Evolutionary conservation across 1,140 invertebrate species (phyloP), one percentile per base, ranked within the genome.

Genomic region (Mamestra configurata): DNA sequence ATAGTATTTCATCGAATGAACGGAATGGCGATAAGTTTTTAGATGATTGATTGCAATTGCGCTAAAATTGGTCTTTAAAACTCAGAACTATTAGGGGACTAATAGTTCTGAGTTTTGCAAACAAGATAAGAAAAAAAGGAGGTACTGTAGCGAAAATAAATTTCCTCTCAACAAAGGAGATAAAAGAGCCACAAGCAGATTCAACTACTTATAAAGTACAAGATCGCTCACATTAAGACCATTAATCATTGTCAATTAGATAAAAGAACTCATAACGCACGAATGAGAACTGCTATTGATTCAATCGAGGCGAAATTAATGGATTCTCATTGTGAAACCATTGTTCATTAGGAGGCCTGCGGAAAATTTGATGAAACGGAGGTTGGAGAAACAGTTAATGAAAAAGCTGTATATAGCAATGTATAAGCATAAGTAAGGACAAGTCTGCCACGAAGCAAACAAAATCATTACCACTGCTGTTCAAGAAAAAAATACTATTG

Each of bases 161-260:
- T 70, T 64, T 10, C 5, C 66, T 22, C 22, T 22, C 8, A 66
- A 68, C 20, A 70, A 70, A 70, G 20, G 11, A 70, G 0, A 7
- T 70, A 11, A 57, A 73, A 51, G 11, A 15, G 11, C 24, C 18
- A 59, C 27, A 43, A 46, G 22, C 27, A 37, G n/a, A 66, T 46
- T 13, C 24, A n/a, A 40, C 8, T 31, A 35, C 15, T 80, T 22
- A 80, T 77, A 70, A 71, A 59, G 18, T 66, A 40, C 8, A 57
- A 64, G 18, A 76, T 77, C 5, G 51, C 73, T 71, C 24, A 31
- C 24, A 53, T 31, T 18, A 72, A 71, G 43, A 71, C 37, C 79
- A 77, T 81, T 81, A 57, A 57, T 77, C 68, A 79, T 40, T 55
- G 77, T 80, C 83, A 79, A 82, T 82, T 81, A 82, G 15, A 75